These are phyloP conservation scores for Benitochromis conjunctus DNA, from an alignment of 2,113 vertebrate species.

Conservation along the genomic window DNA sequence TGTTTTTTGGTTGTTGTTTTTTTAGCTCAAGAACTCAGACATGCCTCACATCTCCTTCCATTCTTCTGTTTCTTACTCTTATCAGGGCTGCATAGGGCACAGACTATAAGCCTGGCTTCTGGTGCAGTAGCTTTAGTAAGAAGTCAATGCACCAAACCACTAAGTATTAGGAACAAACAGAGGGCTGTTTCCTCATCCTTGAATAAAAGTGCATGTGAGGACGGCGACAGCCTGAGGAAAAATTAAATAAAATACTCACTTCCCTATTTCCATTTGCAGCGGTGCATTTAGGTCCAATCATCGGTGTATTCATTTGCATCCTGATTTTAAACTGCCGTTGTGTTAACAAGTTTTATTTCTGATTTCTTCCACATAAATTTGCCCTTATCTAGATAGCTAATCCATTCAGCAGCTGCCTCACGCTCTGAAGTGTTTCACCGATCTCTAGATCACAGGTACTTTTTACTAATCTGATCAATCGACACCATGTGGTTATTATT, in stretches of 20 bases:
- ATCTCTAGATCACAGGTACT: background rate
- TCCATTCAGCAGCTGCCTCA: background rate
- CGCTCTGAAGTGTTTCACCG: background rate
- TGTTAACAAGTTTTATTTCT: background rate
- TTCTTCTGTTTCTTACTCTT: slow-evolving; percentile 10
- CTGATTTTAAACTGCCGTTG: background rate
- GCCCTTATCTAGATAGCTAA: background rate
- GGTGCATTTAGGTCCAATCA: background rate
- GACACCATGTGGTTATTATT: background rate
- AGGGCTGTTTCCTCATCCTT: background rate
- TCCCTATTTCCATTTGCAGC: background rate
- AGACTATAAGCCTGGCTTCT: slow-evolving; percentile 28
- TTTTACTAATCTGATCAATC: background rate
- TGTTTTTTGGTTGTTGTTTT: background rate
- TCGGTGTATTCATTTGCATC: background rate
- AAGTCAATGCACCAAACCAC: background rate
- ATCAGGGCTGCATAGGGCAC: slow-evolving; percentile 12
- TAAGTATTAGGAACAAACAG: slow-evolving; percentile 7
- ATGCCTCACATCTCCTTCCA: slow-evolving; percentile 7
- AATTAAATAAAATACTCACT: background rate
- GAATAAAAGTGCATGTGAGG: slow-evolving; percentile 3
- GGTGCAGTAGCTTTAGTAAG: background rate
- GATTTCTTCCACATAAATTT: background rate
- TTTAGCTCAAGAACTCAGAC: background rate
- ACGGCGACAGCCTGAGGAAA: background rate